These are phyloP conservation scores for Natrix natrix DNA, from an alignment of 2,797 vertebrate species.

Conservation along the genomic window DNA sequence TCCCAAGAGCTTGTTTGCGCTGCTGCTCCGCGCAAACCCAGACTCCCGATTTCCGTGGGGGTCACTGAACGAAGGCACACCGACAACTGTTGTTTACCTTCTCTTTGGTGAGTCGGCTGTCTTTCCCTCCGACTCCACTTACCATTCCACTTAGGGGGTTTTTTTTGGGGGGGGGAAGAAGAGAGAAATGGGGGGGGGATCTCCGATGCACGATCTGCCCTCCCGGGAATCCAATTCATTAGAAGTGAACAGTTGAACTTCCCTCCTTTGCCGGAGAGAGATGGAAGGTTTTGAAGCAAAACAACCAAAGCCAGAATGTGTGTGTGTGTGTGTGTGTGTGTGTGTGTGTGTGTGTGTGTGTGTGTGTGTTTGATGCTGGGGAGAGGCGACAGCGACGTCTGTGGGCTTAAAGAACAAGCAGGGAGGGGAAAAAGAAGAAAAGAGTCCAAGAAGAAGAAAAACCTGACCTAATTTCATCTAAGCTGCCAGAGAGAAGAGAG, in stretches of 20 bases:
- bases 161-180: background rate
- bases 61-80: background rate
- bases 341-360: background rate
- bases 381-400: background rate
- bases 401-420: background rate
- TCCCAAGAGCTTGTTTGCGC: background rate
- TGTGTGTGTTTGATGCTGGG: background rate
- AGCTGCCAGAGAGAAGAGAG: conserved; percentile 42
- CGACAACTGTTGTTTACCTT: conserved; percentile 29
- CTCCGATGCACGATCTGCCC: background rate
- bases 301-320: background rate
- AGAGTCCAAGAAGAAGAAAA: background rate
- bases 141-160: conserved; percentile 23
- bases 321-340: background rate
- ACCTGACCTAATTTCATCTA: conserved; percentile 56
- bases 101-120: conserved; percentile 48
- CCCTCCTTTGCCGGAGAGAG: background rate
- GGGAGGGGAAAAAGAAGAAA: background rate
- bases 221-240: conserved; percentile 31
- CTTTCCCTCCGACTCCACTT: background rate
- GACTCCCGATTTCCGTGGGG: rapidly evolving
- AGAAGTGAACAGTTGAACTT: background rate
- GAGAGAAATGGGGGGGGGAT: conserved; percentile 24
- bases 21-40: background rate
- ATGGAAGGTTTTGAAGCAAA: background rate